Percentiles rank a stretch among this genome's conserved stretches.
Evolutionary conservation across 1,140 invertebrate genomes (phyloP).

Genomic region (Harpegnathos saltator): DNA sequence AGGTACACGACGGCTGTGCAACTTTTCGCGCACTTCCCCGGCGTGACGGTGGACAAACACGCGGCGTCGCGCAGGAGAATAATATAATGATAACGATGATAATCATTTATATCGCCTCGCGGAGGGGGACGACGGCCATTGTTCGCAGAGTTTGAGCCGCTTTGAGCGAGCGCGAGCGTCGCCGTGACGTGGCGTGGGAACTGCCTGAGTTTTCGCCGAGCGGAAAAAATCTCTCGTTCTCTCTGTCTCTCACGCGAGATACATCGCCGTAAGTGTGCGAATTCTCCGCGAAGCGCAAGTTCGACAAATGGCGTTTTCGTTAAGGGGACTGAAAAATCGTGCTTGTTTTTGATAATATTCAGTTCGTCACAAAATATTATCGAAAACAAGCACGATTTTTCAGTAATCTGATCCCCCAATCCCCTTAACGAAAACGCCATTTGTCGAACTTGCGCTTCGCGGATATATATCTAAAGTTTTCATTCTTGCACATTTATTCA

Average conservation of each 20-base stretch:
- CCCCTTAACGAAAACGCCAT: no score
- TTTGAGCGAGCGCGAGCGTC: not conserved
- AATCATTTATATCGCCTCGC: slow-evolving; percentile 39
- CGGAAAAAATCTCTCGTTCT: no score
- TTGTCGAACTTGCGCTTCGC: no score
- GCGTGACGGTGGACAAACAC: not conserved
- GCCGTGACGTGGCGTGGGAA: not conserved
- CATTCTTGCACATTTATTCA: no score
- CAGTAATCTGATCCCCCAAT: no score
- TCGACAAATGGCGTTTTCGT: not conserved
- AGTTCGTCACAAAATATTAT: no score
- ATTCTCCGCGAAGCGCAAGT: slow-evolving; percentile 12
- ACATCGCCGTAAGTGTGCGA: not conserved
- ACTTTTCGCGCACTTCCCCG: not conserved
- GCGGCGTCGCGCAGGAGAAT: slow-evolving; percentile 3
- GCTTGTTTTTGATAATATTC: no score
- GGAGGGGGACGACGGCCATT: slow-evolving; percentile 6
- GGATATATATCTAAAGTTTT: no score
- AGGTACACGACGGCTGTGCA: not conserved
- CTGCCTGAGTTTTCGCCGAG: slow-evolving; percentile 12
- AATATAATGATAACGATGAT: slow-evolving; percentile 35
- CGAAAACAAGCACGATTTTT: no score
- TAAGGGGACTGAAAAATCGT: no score
- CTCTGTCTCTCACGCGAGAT: not conserved
- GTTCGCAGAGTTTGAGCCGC: slow-evolving; percentile 4